phyloP scores from a whole-genome alignment of 2,888 invertebrate species.

The Tenthredo mesomela region DNA sequence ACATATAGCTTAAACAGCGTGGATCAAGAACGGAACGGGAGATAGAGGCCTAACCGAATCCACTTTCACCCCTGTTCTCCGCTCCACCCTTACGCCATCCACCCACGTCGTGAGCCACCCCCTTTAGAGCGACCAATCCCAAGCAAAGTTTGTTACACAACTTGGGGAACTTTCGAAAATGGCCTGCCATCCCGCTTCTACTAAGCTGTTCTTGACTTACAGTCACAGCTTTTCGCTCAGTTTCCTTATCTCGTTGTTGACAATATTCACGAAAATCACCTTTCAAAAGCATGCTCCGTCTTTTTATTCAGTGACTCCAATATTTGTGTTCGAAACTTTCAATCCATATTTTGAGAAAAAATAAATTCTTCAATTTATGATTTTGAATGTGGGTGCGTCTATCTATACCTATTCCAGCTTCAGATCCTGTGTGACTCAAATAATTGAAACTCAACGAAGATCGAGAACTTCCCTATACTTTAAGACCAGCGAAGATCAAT shows the following conservation, averaged over 20 bases:
- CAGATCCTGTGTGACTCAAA: background rate
- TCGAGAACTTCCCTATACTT: background rate
- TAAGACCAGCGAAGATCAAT: constrained; percentile 1
- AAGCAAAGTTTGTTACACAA: constrained; percentile 77
- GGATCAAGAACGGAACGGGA: constrained; percentile 54
- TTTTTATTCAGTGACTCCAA: background rate
- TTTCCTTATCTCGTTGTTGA: background rate
- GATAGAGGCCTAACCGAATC: constrained; percentile 75
- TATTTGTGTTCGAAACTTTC: background rate
- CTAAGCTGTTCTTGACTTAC: constrained; percentile 32
- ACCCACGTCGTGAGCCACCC: constrained; percentile 61
- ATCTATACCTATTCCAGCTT: no score
- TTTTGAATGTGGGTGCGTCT: no score
- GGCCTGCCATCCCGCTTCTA: constrained; percentile 60
- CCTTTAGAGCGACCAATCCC: constrained; percentile 76
- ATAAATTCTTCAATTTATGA: no score
- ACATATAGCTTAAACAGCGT: constrained; percentile 53
- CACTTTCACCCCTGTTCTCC: constrained; percentile 67
- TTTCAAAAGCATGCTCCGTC: background rate
- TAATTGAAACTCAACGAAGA: constrained; percentile 1
- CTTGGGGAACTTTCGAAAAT: constrained; percentile 74
- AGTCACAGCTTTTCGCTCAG: background rate
- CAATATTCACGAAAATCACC: background rate
- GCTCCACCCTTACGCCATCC: constrained; percentile 59
- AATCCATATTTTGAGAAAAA: no score